Evolutionary conservation across 2,113 vertebrate genomes (phyloP), one percentile per base, ranked within the genome.

Genomic region (Glareola pratincola): DNA sequence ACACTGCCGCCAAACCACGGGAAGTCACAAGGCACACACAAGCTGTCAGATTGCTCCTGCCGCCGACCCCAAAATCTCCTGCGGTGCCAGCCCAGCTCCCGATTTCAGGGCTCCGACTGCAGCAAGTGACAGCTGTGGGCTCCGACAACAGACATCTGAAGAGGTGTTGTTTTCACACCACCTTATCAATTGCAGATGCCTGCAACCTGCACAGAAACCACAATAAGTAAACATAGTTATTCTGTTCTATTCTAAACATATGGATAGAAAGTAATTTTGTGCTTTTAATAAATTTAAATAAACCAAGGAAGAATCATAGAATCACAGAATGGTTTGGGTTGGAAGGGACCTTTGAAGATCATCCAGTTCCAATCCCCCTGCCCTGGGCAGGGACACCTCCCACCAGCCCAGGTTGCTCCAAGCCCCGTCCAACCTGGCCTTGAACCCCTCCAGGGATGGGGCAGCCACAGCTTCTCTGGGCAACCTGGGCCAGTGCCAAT

Each of bases 11-110:
- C 54, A 53, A 94, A 62, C n/a, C 43, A 47, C n/a, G 78, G 97
- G 95, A 98, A 98, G 94, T 92, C 74, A 75, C 20, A 47, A 80
- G 67, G 60, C 94, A 95, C 63, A 24, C 29, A 94, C 57, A 76
- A 59, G 89, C 92, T 98, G 98, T 96, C 98, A 98, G 93, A 98
- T 94, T 95, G 95, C 97, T 98, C 98, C 98, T 97, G 82, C 95
- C 69, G 60, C 41, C 41, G 51, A 78, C 89, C 69, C 94, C 91
- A 94, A 92, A 62, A n/a, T 43, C 37, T 88, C 66, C 76, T 5
- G 23, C 9, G 2, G 81, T 18, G 30, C 34, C 39, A 96, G 66
- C 34, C 39, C 67, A 90, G 75, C 63, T 75, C 86, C 93, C 32
- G 26, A n/a, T 47, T 73, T 92, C 80, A 88, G 63, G 73, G 60